phyloP scores from a whole-genome alignment of 2,888 invertebrate species.

The Tholera decimalis region DNA sequence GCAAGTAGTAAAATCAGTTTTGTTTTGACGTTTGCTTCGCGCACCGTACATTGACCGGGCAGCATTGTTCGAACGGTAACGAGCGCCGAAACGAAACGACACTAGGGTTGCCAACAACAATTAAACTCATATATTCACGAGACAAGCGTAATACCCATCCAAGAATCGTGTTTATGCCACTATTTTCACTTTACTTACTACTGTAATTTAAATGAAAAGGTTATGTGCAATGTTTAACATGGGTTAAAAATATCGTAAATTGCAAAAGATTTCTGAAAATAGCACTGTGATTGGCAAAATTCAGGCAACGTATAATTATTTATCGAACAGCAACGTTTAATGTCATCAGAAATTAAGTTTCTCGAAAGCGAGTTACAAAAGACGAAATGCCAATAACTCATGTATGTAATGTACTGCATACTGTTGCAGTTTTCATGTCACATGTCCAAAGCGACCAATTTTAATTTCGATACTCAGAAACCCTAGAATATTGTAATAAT shows the following conservation, averaged over 20 bases:
- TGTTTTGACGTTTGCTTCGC: slow-evolving; percentile 62
- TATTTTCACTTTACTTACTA: slow-evolving; percentile 47
- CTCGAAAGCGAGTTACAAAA: slow-evolving; percentile 11
- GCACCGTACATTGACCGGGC: slow-evolving; percentile 61
- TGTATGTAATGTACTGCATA: slow-evolving; percentile 17
- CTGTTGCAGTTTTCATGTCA: background rate
- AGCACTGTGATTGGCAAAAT: slow-evolving; percentile 19
- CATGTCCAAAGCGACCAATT: background rate
- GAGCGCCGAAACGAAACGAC: slow-evolving; percentile 70
- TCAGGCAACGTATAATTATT: slow-evolving; percentile 29
- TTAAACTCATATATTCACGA: slow-evolving; percentile 65
- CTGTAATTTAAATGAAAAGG: slow-evolving; percentile 28
- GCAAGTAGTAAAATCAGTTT: slow-evolving; percentile 64
- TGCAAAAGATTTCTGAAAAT: slow-evolving; percentile 26
- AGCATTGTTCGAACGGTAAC: slow-evolving; percentile 67
- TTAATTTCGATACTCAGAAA: background rate
- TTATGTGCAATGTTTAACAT: background rate
- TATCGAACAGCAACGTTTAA: slow-evolving; percentile 8
- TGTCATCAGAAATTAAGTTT: slow-evolving; percentile 19
- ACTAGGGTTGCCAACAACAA: slow-evolving; percentile 71
- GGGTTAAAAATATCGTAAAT: slow-evolving; percentile 32
- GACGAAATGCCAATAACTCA: background rate
- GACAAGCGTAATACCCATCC: slow-evolving; percentile 47
- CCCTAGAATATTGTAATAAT: slow-evolving; percentile 45
- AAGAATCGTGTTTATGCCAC: slow-evolving; percentile 37